Percentiles rank a stretch among this genome's conserved stretches.
Conservation (phyloP, 2,113 vertebrate species). For the Lucifuga dentata region DNA sequence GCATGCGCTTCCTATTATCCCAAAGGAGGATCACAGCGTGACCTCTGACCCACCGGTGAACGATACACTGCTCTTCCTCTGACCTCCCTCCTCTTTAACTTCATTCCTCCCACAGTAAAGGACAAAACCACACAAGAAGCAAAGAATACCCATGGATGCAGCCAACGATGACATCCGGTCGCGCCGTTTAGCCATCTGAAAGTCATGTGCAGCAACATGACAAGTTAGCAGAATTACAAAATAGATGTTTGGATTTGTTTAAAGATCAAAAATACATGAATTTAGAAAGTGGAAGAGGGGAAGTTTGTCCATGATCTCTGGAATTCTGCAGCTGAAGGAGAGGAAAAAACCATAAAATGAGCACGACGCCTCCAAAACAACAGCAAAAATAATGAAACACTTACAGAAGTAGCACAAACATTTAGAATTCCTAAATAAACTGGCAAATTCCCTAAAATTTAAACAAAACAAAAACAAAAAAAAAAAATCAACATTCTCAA, state of each 20-base stretch:
- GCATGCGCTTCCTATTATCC: constrained; percentile 65
- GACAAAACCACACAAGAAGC: background rate
- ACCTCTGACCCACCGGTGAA: constrained; percentile 15
- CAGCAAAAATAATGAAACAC: no score
- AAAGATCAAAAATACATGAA: constrained; percentile 9
- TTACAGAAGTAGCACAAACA: no score
- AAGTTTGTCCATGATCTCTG: background rate
- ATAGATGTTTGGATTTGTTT: constrained; percentile 13
- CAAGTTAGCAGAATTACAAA: background rate
- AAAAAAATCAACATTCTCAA: no score
- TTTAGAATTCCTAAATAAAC: no score
- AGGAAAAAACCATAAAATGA: no score
- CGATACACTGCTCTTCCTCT: background rate
- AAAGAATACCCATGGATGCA: background rate
- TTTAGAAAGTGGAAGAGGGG: background rate
- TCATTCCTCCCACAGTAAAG: background rate
- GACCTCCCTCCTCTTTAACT: background rate
- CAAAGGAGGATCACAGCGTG: background rate
- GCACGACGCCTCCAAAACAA: no score
- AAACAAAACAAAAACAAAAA: no score
- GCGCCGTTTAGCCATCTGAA: constrained; percentile 1
- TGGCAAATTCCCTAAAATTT: no score
- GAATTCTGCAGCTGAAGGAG: background rate
- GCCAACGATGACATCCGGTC: background rate
- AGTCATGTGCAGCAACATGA: constrained; percentile 19